phyloP scores from a whole-genome alignment of 2,888 invertebrate species.

The Argyra leucocephala region DNA sequence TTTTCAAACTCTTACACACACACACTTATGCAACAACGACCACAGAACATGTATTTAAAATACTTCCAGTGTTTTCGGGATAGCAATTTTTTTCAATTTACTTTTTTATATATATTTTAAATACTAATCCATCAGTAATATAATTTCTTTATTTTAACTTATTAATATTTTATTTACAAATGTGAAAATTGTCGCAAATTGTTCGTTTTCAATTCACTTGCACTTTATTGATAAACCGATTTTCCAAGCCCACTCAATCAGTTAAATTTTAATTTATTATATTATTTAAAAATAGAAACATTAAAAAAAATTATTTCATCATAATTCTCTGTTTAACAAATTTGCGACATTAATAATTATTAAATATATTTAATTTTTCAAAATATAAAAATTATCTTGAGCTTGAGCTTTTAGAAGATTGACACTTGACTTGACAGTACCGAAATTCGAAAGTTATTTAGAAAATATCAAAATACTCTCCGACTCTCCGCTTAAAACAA shows the following conservation, averaged over 20 bases:
- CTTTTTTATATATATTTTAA: neutral
- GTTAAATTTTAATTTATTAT: neutral
- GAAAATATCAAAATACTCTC: too few relatives aligned
- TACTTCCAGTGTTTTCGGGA: neutral
- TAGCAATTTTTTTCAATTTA: neutral
- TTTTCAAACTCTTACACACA: neutral
- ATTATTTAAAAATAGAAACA: neutral
- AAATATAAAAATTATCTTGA: neutral
- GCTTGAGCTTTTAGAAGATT: too few relatives aligned
- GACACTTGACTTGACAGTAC: neutral
- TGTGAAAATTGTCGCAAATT: neutral
- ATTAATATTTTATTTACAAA: too few relatives aligned
- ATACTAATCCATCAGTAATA: too few relatives aligned
- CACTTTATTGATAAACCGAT: neutral
- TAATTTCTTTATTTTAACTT: too few relatives aligned
- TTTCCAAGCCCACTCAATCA: neutral
- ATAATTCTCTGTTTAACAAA: neutral
- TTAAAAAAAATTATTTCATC: neutral
- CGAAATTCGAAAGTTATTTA: neutral
- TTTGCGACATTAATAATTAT: neutral
- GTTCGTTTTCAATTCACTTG: neutral
- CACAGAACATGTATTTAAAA: neutral
- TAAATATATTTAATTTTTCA: neutral
- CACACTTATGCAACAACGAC: constrained; percentile 2
- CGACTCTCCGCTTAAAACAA: too few relatives aligned